Percentiles rank a stretch among this genome's conserved stretches.
phyloP scores from a whole-genome alignment of 2,113 vertebrate species.

The Mirounga angustirostris region DNA sequence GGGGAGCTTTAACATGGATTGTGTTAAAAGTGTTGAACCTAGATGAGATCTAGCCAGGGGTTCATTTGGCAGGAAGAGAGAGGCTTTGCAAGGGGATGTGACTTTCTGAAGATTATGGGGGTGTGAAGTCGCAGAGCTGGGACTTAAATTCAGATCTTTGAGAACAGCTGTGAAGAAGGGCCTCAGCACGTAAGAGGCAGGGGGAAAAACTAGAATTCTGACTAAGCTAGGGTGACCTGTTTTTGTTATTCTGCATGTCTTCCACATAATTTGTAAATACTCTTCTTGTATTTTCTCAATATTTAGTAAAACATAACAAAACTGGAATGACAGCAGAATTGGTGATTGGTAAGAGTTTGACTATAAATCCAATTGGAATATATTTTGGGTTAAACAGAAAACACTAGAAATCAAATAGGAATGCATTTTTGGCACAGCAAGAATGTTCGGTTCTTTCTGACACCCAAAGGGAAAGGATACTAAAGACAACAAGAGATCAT shows the following conservation, averaged over 20 bases:
- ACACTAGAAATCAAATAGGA: constrained; percentile 44
- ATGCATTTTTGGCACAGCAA: constrained; percentile 35
- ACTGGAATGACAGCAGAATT: neutral
- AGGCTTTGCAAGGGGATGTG: neutral
- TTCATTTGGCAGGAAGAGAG: neutral
- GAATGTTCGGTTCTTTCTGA: constrained; percentile 53
- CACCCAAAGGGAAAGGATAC: neutral
- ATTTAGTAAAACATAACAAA: constrained; percentile 45
- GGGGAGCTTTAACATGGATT: neutral
- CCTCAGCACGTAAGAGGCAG: neutral
- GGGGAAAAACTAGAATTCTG: neutral
- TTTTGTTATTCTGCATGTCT: neutral
- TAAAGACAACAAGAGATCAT: neutral
- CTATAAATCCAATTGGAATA: constrained; percentile 2
- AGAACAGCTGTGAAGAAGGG: neutral
- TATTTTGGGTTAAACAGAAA: constrained; percentile 48
- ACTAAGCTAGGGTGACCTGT: neutral
- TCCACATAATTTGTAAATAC: constrained; percentile 29
- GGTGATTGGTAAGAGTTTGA: constrained; percentile 38
- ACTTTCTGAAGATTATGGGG: neutral
- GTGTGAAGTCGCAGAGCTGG: neutral
- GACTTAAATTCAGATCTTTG: neutral
- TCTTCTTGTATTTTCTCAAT: neutral
- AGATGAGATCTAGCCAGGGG: neutral
- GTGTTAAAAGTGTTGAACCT: neutral